A percentile compares a stretch with the other conserved stretches of the same genome.
These are phyloP conservation scores for Sphaeramia orbicularis DNA, from an alignment of 2,797 vertebrate genomes.

Conservation along the genomic window DNA sequence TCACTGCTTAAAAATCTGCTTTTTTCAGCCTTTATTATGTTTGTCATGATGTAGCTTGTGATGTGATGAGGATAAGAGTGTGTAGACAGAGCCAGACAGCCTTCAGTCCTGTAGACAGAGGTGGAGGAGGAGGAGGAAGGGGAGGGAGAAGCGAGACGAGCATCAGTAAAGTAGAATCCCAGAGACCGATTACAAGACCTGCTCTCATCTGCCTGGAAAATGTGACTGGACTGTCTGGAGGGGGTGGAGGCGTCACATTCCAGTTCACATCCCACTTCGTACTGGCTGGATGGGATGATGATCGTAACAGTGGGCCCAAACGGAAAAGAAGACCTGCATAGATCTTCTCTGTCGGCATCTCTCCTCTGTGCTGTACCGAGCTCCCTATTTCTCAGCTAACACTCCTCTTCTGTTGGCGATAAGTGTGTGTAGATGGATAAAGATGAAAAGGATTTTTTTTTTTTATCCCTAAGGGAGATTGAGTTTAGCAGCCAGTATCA, in stretches of 20 bases:
- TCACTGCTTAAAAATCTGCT: background rate
- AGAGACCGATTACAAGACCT: slow-evolving; percentile 71
- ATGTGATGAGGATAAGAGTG: slow-evolving; percentile 13
- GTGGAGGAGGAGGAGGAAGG: slow-evolving; percentile 4
- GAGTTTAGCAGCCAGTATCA: slow-evolving; percentile 25
- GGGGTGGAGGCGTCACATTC: slow-evolving; percentile 66
- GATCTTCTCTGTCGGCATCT: slow-evolving; percentile 3
- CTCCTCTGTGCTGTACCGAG: slow-evolving; percentile 6
- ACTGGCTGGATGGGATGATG: slow-evolving; percentile 49
- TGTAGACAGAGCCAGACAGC: slow-evolving; percentile 50
- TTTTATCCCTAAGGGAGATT: slow-evolving; percentile 15
- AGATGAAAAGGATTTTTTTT: background rate
- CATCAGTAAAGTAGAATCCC: slow-evolving; percentile 76
- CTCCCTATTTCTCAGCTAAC: background rate
- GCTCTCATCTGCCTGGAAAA: slow-evolving; percentile 79
- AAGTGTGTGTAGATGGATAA: background rate
- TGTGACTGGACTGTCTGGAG: slow-evolving; percentile 69
- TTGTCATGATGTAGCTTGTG: background rate
- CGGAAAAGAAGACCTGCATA: background rate
- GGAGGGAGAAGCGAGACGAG: slow-evolving; percentile 26
- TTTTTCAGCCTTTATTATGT: background rate
- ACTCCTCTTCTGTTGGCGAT: slow-evolving; percentile 4
- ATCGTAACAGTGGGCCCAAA: slow-evolving; percentile 40
- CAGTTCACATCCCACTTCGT: slow-evolving; percentile 65
- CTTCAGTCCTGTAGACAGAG: slow-evolving; percentile 37